Base-by-base conservation (phyloP, 2,113 vertebrate genomes). In the Speoplatyrhinus poulsoni region DNA sequence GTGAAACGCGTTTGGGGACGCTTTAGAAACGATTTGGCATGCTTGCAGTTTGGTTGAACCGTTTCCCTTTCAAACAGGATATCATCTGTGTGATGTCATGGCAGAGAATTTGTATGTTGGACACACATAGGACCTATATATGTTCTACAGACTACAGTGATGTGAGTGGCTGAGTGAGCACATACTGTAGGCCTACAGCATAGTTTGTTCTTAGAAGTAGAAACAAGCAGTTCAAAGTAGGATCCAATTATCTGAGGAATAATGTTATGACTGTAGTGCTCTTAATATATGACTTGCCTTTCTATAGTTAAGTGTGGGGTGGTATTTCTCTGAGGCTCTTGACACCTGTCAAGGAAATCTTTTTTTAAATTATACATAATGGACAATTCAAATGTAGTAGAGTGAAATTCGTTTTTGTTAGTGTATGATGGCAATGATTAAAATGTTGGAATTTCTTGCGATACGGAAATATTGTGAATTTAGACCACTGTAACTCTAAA, bases 41-140 rank as follows among this genome's bases (percentile, higher is more conserved):
- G 58, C 32, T 65, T 77, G 67, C 72, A 75, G 76, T 74, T 60
- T 82, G 67, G 67, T 75, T 62, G 49, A 72, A 72, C 55, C 60
- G 73, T 63, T 82, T 78, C 53, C 77, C 71, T 49, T 60, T 70
- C 54, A 70, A 65, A 60, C 60, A 46, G 62, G 32, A 75, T 73
- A 36, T 74, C 71, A 46, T 70, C 61, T 69, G 65, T 75, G 72
- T 88, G 85, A 86, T 85, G 86, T 87, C 74, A 90, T 84, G 77
- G 67, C 52, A 48, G 36, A 71, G 52, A 74, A 72, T 82, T 83
- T 61, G 70, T 82, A 81, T 84, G 76, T 77, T 81, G 74, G 77
- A 83, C 69, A 69, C 78, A 85, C 13, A 59, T 67, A 81, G 60
- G 57, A 57, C 59, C 72, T 68, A 72, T 72, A 81, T 77, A 80